A percentile compares a stretch with the other conserved stretches of the same genome.
These are phyloP conservation scores for Macrochelys suwanniensis DNA, from an alignment of 2,797 vertebrate species.

Conservation along the genomic window DNA sequence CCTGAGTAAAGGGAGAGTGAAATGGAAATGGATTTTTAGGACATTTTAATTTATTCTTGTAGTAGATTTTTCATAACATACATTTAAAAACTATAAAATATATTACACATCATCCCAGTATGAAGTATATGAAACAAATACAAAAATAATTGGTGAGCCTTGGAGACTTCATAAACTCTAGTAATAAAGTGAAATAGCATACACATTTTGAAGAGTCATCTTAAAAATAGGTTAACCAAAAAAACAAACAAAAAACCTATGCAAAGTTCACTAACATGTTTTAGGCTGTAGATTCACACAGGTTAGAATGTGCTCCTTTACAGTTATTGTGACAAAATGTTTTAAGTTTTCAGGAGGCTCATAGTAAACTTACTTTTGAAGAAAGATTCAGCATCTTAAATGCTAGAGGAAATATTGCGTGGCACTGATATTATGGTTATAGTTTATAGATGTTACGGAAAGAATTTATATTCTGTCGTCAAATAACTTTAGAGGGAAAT, in stretches of 20 bases:
- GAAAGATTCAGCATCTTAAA: neutral
- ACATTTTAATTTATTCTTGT: neutral
- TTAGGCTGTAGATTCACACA: neutral
- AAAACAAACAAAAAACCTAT: neutral
- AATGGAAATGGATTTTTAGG: neutral
- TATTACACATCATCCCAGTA: neutral
- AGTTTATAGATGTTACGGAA: neutral
- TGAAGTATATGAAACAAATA: neutral
- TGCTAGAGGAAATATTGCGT: neutral
- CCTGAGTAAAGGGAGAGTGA: neutral
- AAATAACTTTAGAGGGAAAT: neutral
- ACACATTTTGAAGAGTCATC: neutral
- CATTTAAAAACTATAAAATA: neutral
- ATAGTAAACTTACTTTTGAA: neutral
- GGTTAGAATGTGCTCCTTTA: neutral
- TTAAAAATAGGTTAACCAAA: neutral
- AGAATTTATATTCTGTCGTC: neutral
- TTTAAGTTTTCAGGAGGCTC: neutral
- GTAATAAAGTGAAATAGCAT: neutral
- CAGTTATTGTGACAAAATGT: neutral
- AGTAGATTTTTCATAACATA: neutral
- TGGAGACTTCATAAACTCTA: neutral
- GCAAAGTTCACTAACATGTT: neutral
- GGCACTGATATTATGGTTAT: neutral
- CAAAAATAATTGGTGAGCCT: neutral